A percentile compares a stretch with the other conserved stretches of the same genome.
phyloP scores from a whole-genome alignment of 2,113 vertebrate species.

The Nicator chloris region DNA sequence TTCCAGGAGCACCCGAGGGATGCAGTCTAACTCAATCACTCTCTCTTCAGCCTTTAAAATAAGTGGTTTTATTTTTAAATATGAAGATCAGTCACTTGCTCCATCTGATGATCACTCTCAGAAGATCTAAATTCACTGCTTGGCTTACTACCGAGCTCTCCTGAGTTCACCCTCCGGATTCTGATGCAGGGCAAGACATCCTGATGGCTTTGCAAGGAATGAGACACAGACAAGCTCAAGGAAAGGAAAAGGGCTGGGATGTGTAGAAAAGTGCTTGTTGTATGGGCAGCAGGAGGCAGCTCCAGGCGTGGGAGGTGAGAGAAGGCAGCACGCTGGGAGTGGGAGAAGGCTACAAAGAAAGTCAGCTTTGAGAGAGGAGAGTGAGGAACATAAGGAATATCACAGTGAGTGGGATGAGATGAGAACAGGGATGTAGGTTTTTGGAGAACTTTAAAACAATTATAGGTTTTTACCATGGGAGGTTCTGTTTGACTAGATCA shows the following conservation, averaged over 20 bases:
- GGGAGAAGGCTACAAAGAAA: slow-evolving; percentile 66
- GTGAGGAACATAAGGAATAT: slow-evolving; percentile 64
- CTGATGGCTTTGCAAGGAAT: neutral
- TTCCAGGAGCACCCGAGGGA: neutral
- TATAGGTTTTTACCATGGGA: slow-evolving; percentile 61
- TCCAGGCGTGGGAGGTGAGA: slow-evolving; percentile 46
- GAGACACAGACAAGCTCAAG: neutral
- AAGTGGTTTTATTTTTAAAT: neutral
- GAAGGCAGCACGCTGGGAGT: slow-evolving; percentile 56
- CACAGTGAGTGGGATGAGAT: slow-evolving; percentile 62
- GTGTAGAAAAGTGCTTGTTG: slow-evolving; percentile 42
- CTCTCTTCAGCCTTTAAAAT: neutral
- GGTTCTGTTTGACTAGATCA: slow-evolving; percentile 65
- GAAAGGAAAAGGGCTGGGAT: neutral
- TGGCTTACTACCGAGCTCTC: neutral
- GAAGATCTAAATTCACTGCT: neutral
- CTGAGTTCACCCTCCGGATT: slow-evolving; percentile 9
- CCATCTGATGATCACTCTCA: neutral
- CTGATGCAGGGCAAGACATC: slow-evolving; percentile 5
- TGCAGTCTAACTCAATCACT: neutral
- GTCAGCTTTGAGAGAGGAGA: slow-evolving; percentile 45
- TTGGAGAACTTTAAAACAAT: slow-evolving; percentile 66
- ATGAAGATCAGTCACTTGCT: neutral
- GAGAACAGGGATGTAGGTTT: slow-evolving; percentile 65
- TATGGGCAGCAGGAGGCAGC: slow-evolving; percentile 58